These are phyloP conservation scores for Sisor rabdophorus DNA, from an alignment of 2,113 vertebrate species.

Conservation along the genomic window DNA sequence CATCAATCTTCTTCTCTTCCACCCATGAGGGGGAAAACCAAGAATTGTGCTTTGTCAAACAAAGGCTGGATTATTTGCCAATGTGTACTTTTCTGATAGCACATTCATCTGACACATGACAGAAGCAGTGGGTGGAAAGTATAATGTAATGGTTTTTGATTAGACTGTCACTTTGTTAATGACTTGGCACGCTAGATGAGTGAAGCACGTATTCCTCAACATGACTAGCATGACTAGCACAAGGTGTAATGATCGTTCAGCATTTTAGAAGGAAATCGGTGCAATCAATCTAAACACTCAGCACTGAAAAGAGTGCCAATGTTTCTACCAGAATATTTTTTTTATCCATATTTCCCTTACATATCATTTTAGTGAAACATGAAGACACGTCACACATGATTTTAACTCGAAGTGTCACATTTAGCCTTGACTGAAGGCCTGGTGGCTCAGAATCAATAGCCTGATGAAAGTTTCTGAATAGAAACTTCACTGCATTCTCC, in stretches of 20 bases:
- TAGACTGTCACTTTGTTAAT: slow-evolving; percentile 26
- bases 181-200: slow-evolving; percentile 24
- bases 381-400: background rate
- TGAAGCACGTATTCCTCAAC: slow-evolving; percentile 13
- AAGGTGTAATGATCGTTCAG: slow-evolving; percentile 25
- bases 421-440: slow-evolving; percentile 1
- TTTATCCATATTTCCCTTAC: background rate
- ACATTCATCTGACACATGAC: slow-evolving; percentile 56
- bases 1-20: slow-evolving; percentile 88
- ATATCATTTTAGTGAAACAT: slow-evolving; percentile 14
- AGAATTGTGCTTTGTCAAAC: slow-evolving; percentile 66
- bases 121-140: slow-evolving; percentile 53
- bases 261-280: slow-evolving; percentile 17
- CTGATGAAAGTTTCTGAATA: slow-evolving; percentile 37
- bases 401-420: background rate
- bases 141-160: slow-evolving; percentile 33
- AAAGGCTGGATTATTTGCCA: slow-evolving; percentile 77
- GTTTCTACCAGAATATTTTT: background rate
- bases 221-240: slow-evolving; percentile 24
- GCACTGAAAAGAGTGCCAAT: background rate
- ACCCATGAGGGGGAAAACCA: slow-evolving; percentile 61
- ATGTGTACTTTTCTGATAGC: slow-evolving; percentile 57
- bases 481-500: slow-evolving; percentile 6
- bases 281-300: slow-evolving; percentile 22
- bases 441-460: slow-evolving; percentile 8